Evolutionary conservation across 1,140 invertebrate species (phyloP), one percentile per base, ranked within the genome.

Genomic region (Pectinophora gossypiella): DNA sequence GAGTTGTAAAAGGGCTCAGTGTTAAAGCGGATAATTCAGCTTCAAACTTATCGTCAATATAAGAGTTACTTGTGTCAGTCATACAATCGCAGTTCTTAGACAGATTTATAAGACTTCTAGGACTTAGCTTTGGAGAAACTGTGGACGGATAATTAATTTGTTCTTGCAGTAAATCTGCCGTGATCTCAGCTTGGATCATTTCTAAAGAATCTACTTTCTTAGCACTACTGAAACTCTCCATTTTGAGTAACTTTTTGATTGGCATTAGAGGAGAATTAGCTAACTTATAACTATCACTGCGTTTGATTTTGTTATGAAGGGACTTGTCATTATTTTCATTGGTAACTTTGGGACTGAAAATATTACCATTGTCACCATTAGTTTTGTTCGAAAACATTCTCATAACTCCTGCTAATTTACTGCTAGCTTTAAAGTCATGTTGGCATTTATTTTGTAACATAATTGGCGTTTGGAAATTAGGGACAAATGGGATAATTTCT

Each of bases 271-370:
- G 91, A 40, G 90, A 92, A 83, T 95, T 96, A 0, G 95, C 95
- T 76, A 95, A 90, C 55, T 95, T 91, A 73, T 96, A 96, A 83
- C 95, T 96, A 74, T 96, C 94, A 75, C 94, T 95, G 40, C 95
- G 90, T 85, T 95, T 95, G 19, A 96, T 87, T 76, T 91, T 91
- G 22, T 78, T 87, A 46, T 66, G 60, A 51, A 64, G 53, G 19
- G 63, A 61, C 57, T 75, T 85, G 23, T 78, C 72, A 54, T 36
- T 51, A 36, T 55, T 45, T 51, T 72, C 64, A 45, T 55, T 55
- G 54, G 12, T 40, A 32, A 20, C 9, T 44, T 44, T 42, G 18
- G 22, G 15, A 32, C 56, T 55, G 44, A 50, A 53, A 51, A 70
- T 60, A 40, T 51, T 61, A 54, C 64, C 59, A 53, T 18, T 59